A percentile compares a stretch with the other conserved stretches of the same genome.
Conservation (phyloP, 2,888 invertebrate species). For the Sphaerophoria rueppellii region DNA sequence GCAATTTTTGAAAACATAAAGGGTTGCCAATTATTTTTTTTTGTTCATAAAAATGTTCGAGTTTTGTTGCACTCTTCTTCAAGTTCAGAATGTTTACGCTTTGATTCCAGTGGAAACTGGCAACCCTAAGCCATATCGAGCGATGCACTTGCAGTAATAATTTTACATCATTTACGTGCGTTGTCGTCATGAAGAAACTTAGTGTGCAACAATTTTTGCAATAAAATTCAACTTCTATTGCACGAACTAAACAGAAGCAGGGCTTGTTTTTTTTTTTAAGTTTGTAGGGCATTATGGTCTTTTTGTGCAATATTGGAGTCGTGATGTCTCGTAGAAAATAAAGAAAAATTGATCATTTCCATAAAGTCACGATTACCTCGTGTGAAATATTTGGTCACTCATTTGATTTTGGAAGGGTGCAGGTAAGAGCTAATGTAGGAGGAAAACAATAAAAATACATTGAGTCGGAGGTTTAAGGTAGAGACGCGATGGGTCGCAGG, state of each 20-base stretch:
- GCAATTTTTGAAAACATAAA: background rate
- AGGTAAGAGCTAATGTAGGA: too few relatives aligned
- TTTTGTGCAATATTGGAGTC: constrained; percentile 34
- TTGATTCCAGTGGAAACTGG: background rate
- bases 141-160: constrained; percentile 52
- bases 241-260: constrained; percentile 32
- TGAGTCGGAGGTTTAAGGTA: too few relatives aligned
- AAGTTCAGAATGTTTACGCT: too few relatives aligned
- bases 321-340: background rate
- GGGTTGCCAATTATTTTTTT: too few relatives aligned
- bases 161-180: background rate
- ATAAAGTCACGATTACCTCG: background rate
- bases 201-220: constrained; percentile 63
- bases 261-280: background rate
- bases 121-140: constrained; percentile 27
- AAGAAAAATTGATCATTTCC: background rate
- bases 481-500: too few relatives aligned
- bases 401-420: too few relatives aligned
- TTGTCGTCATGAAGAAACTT: constrained; percentile 44
- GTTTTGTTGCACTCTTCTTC: too few relatives aligned
- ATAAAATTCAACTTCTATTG: constrained; percentile 59
- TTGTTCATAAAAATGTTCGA: too few relatives aligned
- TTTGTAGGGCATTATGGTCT: constrained; percentile 58
- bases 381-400: too few relatives aligned
- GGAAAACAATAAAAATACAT: too few relatives aligned